Base-by-base conservation (phyloP, 1,140 invertebrate species). In the Zaprionus taronus region DNA sequence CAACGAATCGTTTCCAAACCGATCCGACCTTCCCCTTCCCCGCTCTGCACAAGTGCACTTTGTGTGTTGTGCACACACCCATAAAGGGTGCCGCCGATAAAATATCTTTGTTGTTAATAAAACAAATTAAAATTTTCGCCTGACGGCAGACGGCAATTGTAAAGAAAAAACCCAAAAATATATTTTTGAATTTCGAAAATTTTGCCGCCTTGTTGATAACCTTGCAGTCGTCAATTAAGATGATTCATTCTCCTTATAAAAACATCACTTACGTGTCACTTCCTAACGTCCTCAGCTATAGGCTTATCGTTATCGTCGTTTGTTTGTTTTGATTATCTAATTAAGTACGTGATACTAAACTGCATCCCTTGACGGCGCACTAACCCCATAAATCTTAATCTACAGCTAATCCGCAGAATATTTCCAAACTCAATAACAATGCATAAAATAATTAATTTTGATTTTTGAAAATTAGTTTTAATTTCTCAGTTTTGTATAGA, bases 41-140 rank as follows among this genome's bases (percentile, higher is more conserved):
- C 7, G 20, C 20, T 51, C 11, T 51, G n/a, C 53, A 57, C 84
- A 89, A 89, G 84, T 89, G 84, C 84, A 87, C 75, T 87, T 87
- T 71, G 72, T 71, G 72, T 72, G 83, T 79, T 78, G 82, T 81
- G 72, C 36, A 80, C 71, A 67, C 47, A 51, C 47, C 75, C 65
- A 89, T 89, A 77, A 81, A 89, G 79, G 70, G 49, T 83, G 81
- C 81, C 84, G 84, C 84, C 69, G 81, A 90, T 90, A 84, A 89
- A 89, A 89, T 79, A 84, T 89, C 70, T 79, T 87, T 89, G 84
- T 87, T 89, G 84, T 89, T 89, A 83, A 83, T 87, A 79, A 87
- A 87, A 83, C 84, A 87, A 89, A 84, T 81, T 83, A 87, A 76
- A 80, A 62, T 24, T 51, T 72, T 66, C 14, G 31, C 31, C 36